phyloP scores from a whole-genome alignment of 2,888 invertebrate species.

The Caenorhabditis sp. region DNA sequence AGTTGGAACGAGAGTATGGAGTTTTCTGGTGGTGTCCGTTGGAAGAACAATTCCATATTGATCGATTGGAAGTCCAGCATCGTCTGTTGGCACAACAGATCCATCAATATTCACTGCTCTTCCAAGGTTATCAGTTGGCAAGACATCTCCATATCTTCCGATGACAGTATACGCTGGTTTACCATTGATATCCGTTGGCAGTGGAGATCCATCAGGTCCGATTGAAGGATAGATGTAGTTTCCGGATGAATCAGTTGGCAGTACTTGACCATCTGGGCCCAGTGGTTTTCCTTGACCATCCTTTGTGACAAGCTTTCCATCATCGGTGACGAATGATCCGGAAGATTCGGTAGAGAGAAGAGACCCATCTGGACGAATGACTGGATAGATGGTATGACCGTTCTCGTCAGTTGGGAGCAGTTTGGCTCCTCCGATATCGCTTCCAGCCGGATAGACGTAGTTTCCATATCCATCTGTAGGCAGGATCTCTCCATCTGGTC shows the following conservation, averaged over 20 bases:
- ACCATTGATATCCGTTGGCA: constrained; percentile 64
- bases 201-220: constrained; percentile 63
- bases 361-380: constrained; percentile 65
- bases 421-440: constrained; percentile 46
- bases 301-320: constrained; percentile 59
- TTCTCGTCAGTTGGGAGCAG: constrained; percentile 60
- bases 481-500: constrained; percentile 67
- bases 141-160: constrained; percentile 67
- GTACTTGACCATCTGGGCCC: constrained; percentile 68
- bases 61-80: constrained; percentile 67
- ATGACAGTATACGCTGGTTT: constrained; percentile 65
- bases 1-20: constrained; percentile 63
- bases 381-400: constrained; percentile 60
- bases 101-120: constrained; percentile 66
- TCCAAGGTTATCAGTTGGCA: constrained; percentile 69
- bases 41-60: constrained; percentile 67
- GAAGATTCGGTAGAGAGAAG: constrained; percentile 55
- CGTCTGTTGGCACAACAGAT: constrained; percentile 65
- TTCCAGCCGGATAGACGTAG: constrained; percentile 63
- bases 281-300: constrained; percentile 61
- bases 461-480: constrained; percentile 65
- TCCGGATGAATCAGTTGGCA: constrained; percentile 65
- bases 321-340: constrained; percentile 64
- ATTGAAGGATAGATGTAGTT: constrained; percentile 67
- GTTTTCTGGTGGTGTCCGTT: constrained; percentile 64